Evolutionary conservation across 2,888 invertebrate genomes (phyloP).

Genomic region (Bibio marci): DNA sequence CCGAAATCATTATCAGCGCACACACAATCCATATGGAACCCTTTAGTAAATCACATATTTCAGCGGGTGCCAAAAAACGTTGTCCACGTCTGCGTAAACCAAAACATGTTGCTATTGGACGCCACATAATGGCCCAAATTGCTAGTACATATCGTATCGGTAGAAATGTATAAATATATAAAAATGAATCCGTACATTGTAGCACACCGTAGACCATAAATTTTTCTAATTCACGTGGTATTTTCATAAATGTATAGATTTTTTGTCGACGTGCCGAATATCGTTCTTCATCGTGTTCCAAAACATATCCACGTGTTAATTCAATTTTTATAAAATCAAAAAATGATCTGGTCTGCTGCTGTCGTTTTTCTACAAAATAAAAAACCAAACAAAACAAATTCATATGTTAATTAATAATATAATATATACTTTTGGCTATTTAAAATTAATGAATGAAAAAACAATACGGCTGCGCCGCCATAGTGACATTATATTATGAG

Average conservation of each 20-base stretch:
- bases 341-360: conserved; percentile 14
- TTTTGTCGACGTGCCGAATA: conserved; percentile 88
- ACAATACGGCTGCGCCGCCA: too few species aligned
- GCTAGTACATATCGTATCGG: conserved; percentile 84
- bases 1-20: conserved; percentile 69
- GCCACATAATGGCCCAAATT: conserved; percentile 58
- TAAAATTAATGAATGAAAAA: too few species aligned
- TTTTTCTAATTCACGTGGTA: conserved; percentile 80
- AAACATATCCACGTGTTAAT: conserved; percentile 76
- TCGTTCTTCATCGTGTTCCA: conserved; percentile 90
- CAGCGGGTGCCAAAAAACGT: conserved; percentile 61
- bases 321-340: conserved; percentile 68
- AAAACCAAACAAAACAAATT: too few species aligned
- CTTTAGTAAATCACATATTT: conserved; percentile 92
- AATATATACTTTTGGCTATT: too few species aligned
- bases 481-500: too few species aligned
- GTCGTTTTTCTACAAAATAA: too few species aligned
- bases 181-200: conserved; percentile 92
- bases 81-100: conserved; percentile 38
- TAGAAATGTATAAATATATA: conserved; percentile 94
- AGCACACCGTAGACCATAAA: conserved; percentile 89
- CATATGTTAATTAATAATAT: too few species aligned
- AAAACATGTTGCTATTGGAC: conserved; percentile 56
- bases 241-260: conserved; percentile 92
- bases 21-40: conserved; percentile 73